Percentiles rank a stretch among this genome's conserved stretches.
These are phyloP conservation scores for Labeo catla DNA, from an alignment of 2,113 vertebrate genomes.

Conservation along the genomic window DNA sequence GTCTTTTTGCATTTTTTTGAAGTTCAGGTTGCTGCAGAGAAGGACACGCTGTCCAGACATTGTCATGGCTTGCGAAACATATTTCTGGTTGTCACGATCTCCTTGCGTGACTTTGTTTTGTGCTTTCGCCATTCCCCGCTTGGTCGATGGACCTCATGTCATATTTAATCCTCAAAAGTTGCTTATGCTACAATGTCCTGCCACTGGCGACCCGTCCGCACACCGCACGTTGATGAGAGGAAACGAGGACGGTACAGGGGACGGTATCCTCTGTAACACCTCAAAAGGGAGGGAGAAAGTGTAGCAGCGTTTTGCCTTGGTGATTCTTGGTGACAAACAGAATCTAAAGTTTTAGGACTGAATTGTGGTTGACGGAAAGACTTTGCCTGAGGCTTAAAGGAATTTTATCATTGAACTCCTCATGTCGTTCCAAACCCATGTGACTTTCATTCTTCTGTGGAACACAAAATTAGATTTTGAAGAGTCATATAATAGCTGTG, in stretches of 20 bases:
- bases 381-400: slow-evolving; percentile 26
- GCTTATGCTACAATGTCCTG: slow-evolving; percentile 38
- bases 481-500: background rate
- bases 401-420: background rate
- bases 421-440: background rate
- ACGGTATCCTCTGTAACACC: background rate
- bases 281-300: background rate
- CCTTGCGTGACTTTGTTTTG: slow-evolving; percentile 21
- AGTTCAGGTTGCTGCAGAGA: background rate
- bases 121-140: background rate
- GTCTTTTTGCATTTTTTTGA: slow-evolving; percentile 21
- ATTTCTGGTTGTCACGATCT: slow-evolving; percentile 9
- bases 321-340: background rate
- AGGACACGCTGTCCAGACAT: background rate
- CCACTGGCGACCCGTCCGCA: background rate
- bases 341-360: slow-evolving; percentile 5
- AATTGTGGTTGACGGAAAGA: slow-evolving; percentile 4
- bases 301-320: background rate
- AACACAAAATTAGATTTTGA: background rate
- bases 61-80: background rate
- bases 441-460: background rate
- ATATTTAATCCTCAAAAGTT: slow-evolving; percentile 42
- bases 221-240: background rate
- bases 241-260: slow-evolving; percentile 9
- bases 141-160: slow-evolving; percentile 24